Conservation (phyloP, 2,113 vertebrate genomes). For the Shinisaurus crocodilurus region DNA sequence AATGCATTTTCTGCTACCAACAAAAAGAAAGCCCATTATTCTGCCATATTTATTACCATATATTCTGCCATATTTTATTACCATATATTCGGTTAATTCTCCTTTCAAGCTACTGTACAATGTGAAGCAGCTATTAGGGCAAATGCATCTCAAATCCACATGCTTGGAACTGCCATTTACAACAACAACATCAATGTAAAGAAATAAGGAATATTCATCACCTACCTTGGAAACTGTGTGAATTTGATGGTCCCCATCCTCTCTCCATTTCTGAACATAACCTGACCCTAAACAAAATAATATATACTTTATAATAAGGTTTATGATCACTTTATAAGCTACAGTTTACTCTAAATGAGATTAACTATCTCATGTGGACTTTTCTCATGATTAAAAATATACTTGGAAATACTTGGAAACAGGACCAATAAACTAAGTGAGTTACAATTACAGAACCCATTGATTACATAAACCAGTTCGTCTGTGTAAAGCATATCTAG, state of each 20-base stretch:
- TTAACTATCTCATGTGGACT: background rate
- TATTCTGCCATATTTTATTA: slow-evolving; percentile 27
- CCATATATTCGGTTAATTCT: slow-evolving; percentile 39
- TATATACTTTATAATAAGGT: slow-evolving; percentile 51
- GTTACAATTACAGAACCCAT: background rate
- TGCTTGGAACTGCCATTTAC: background rate
- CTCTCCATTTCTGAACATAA: slow-evolving; percentile 98
- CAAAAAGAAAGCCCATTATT: background rate
- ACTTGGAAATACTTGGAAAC: background rate
- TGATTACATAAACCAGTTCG: background rate
- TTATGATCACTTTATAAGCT: slow-evolving; percentile 24
- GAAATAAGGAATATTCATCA: slow-evolving; percentile 51
- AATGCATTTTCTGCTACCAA: background rate
- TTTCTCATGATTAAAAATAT: background rate
- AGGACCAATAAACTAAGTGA: background rate
- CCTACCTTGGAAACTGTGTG: slow-evolving; percentile 98
- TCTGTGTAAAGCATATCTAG: background rate
- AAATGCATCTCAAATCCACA: slow-evolving; percentile 35
- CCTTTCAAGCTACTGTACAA: slow-evolving; percentile 14
- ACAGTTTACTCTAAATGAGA: slow-evolving; percentile 38
- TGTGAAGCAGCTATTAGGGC: slow-evolving; percentile 9
- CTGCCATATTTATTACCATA: slow-evolving; percentile 31
- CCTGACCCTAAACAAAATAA: slow-evolving; percentile 91
- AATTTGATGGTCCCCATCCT: slow-evolving; percentile 99
- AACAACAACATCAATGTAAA: slow-evolving; percentile 49